Evolutionary conservation across 2,113 vertebrate genomes (phyloP).

Genomic region (Prinia subflava): DNA sequence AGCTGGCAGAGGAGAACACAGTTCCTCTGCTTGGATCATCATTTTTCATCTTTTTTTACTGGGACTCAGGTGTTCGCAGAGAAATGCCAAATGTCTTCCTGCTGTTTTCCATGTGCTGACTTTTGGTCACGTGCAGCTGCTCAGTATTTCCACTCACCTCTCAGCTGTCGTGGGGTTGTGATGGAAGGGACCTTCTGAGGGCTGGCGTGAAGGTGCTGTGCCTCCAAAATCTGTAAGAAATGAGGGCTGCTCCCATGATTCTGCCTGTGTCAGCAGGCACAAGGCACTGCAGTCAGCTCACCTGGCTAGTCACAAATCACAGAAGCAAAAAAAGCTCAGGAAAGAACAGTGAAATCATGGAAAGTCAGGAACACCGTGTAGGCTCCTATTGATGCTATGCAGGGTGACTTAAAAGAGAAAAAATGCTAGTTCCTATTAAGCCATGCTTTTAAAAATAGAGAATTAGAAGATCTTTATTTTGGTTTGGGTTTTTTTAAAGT

Average conservation of each 20-base stretch:
- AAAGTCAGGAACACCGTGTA: background rate
- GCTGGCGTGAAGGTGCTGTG: background rate
- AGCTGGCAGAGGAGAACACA: background rate
- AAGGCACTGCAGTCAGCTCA: background rate
- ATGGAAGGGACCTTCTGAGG: background rate
- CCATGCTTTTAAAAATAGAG: background rate
- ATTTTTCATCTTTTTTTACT: background rate
- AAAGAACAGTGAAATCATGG: background rate
- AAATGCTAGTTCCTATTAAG: background rate
- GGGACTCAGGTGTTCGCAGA: background rate
- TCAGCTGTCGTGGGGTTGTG: fast-evolving
- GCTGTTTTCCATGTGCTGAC: background rate
- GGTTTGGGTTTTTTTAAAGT: background rate
- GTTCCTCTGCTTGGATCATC: background rate
- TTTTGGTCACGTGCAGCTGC: background rate
- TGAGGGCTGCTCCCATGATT: background rate
- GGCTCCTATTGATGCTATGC: background rate
- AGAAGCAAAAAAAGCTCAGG: background rate
- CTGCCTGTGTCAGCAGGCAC: background rate
- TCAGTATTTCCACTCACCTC: background rate
- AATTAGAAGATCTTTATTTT: background rate
- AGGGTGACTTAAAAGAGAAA: background rate
- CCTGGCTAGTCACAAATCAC: background rate
- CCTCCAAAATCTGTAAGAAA: background rate
- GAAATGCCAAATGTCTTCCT: background rate